Percentiles rank a stretch among this genome's conserved stretches.
Evolutionary conservation across 2,797 vertebrate species (phyloP).

Genomic region (Cetoscarus ocellatus): DNA sequence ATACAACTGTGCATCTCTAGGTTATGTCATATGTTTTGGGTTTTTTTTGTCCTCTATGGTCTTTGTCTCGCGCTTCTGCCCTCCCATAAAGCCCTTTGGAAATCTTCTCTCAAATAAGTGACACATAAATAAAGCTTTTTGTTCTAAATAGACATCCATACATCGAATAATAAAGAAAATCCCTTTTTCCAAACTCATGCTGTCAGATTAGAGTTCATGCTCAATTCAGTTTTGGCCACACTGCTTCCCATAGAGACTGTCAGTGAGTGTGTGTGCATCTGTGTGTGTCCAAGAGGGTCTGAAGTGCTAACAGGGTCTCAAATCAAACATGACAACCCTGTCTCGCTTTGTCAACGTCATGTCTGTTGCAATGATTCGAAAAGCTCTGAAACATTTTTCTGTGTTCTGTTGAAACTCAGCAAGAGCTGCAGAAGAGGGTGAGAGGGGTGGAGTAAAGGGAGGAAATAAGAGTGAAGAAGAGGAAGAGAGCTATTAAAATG

Average conservation of each 20-base stretch:
- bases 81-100: slow-evolving; percentile 38
- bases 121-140: slow-evolving; percentile 61
- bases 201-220: slow-evolving; percentile 65
- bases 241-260: background rate
- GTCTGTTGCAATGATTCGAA: slow-evolving; percentile 71
- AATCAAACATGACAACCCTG: slow-evolving; percentile 76
- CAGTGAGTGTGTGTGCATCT: slow-evolving; percentile 16
- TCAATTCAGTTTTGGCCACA: too few species aligned
- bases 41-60: slow-evolving; percentile 13
- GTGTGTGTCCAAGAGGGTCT: slow-evolving; percentile 54
- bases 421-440: background rate
- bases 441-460: background rate
- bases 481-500: background rate
- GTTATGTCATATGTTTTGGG: slow-evolving; percentile 2
- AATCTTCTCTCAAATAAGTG: slow-evolving; percentile 55
- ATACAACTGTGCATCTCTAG: slow-evolving; percentile 25
- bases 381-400: slow-evolving; percentile 52
- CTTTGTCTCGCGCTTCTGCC: slow-evolving; percentile 7
- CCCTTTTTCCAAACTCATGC: slow-evolving; percentile 62
- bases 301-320: slow-evolving; percentile 71
- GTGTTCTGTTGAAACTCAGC: slow-evolving; percentile 28
- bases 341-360: slow-evolving; percentile 65
- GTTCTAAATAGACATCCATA: slow-evolving; percentile 65
- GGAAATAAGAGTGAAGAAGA: background rate
- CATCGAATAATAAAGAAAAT: slow-evolving; percentile 33